Percentiles rank a stretch among this genome's conserved stretches.
phyloP scores from a whole-genome alignment of 2,888 invertebrate species.

The Drosophila sordidapex region DNA sequence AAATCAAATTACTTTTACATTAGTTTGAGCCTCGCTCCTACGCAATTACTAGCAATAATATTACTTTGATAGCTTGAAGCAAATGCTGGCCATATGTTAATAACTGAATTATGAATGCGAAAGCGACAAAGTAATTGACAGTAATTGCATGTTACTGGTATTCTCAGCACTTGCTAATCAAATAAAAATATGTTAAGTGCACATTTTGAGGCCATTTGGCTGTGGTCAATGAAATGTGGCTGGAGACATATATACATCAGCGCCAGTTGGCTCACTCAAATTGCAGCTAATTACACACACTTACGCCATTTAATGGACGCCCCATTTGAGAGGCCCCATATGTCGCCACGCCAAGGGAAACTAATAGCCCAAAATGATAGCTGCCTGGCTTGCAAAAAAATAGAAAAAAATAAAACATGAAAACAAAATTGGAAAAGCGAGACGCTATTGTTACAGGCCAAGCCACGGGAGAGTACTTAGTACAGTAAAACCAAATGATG shows the following conservation, averaged over 20 bases:
- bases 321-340: constrained; percentile 59
- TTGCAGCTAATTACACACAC: constrained; percentile 69
- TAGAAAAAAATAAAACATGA: neutral
- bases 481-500: constrained; percentile 32
- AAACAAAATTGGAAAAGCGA: constrained; percentile 18
- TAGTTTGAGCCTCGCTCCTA: neutral
- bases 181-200: constrained; percentile 53
- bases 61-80: neutral
- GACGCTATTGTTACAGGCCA: constrained; percentile 28
- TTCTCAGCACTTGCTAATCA: constrained; percentile 48
- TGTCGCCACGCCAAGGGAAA: constrained; percentile 43
- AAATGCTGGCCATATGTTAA: constrained; percentile 45
- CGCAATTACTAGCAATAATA: neutral
- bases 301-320: constrained; percentile 57
- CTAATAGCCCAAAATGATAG: constrained; percentile 53
- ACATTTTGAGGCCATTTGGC: constrained; percentile 53
- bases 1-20: neutral
- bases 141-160: constrained; percentile 52
- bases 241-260: constrained; percentile 45
- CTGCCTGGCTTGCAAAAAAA: constrained; percentile 7
- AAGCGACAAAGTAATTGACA: constrained; percentile 29
- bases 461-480: constrained; percentile 20
- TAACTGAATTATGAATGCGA: constrained; percentile 32
- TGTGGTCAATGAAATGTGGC: constrained; percentile 66
- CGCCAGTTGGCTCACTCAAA: constrained; percentile 55